Percentiles rank a stretch among this genome's conserved stretches.
Evolutionary conservation across 2,888 invertebrate genomes (phyloP).

Genomic region (Troides oblongomaculatus): DNA sequence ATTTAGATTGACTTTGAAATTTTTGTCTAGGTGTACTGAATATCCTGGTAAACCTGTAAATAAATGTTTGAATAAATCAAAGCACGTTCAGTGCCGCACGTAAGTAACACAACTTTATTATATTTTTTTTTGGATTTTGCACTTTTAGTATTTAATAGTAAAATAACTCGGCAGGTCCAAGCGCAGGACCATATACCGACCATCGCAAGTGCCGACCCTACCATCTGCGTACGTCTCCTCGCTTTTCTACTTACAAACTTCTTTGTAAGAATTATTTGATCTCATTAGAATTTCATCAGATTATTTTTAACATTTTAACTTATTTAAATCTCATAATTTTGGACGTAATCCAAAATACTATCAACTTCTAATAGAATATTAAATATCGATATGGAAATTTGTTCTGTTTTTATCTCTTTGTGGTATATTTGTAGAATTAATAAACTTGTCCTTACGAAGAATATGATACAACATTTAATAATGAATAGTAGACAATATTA

Average conservation of each 20-base stretch:
- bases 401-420: no score
- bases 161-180: not conserved
- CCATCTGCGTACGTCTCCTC: conserved; percentile 7
- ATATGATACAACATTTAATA: no score
- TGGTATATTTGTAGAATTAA: no score
- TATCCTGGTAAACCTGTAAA: not conserved
- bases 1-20: not conserved
- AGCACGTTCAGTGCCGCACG: not conserved
- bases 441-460: no score
- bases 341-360: no score
- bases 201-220: conserved; percentile 6
- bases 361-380: no score
- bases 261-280: conserved; percentile 5
- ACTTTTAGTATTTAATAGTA: no score
- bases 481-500: no score
- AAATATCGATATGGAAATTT: no score
- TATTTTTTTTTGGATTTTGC: no score
- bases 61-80: not conserved
- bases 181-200: conserved; percentile 5
- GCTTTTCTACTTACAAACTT: conserved; percentile 5
- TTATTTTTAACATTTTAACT: no score
- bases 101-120: not conserved
- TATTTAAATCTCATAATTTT: no score
- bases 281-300: not conserved
- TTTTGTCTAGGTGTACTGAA: not conserved